Evolutionary conservation across 92 coral and sea anemone genomes (phyloP), one percentile per base, ranked within the genome.

Genomic region (Paragorgia papillata): DNA sequence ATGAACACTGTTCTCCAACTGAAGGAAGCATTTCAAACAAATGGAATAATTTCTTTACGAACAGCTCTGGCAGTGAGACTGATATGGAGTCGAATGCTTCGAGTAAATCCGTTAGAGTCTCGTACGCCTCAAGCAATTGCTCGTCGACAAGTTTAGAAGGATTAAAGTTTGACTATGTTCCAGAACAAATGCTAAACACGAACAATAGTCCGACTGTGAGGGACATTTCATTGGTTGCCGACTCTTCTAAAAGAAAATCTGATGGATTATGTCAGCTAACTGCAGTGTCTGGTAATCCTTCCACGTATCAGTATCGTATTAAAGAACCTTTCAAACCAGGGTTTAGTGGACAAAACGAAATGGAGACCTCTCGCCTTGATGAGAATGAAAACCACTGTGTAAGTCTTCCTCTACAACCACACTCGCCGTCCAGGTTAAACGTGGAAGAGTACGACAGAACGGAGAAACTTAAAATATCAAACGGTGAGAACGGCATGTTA

Each of bases 181-280:
- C 61, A 50, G 62, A 70, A 19, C 62, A 29, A 26, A 55, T 18
- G 44, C 33, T 34, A 19, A 70, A 29, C 50, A 70, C 46, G 22
- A 49, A 50, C 77, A 70, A 70, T 50, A 70, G 77, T 53, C 63
- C 77, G 51, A 51, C 61, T 70, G 62, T 10, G 77, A 70, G 31
- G 33, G 35, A 33, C 57, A 70, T 70, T 51, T 53, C 77, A 50
- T 50, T 70, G 62, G 57, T 26, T 44, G 24, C 24, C 21, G 56
- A 24, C 15, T 41, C 53, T 20, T 20, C 74, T 26, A 67, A 43
- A 27, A 29, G 63, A 70, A 70, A 70, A 50, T 50, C 77, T n/a
- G 77, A 70, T 22, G 62, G 77, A 70, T 70, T 70, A 70, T 70
- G 77, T 20, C 62, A 70, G 62, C 1, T 50, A 70, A 70, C 62